These are phyloP conservation scores for Pseudococcus longispinus DNA, from an alignment of 2,888 invertebrate species.

Conservation along the genomic window DNA sequence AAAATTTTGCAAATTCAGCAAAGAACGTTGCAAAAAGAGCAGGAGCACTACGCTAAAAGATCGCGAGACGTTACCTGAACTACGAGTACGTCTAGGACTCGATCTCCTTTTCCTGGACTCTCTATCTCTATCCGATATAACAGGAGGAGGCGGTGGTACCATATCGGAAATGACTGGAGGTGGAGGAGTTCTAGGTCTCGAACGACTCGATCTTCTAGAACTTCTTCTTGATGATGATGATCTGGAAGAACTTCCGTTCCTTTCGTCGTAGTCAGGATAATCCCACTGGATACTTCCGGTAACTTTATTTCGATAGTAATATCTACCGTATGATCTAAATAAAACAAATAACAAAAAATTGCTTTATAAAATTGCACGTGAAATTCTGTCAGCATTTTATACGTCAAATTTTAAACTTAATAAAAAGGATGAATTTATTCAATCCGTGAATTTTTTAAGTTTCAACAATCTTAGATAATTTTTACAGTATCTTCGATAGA, in stretches of 20 bases:
- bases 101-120: slow-evolving; percentile 32
- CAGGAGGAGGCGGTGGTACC: slow-evolving; percentile 51
- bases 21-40: background rate
- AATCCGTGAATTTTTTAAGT: background rate
- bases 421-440: background rate
- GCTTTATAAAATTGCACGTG: background rate
- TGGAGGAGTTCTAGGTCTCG: slow-evolving; percentile 43
- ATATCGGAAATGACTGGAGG: slow-evolving; percentile 40
- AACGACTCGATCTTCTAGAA: background rate
- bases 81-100: background rate
- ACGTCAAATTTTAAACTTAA: background rate
- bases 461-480: slow-evolving; percentile 30
- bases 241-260: background rate
- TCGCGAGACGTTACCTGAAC: background rate
- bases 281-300: slow-evolving; percentile 72
- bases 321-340: slow-evolving; percentile 53
- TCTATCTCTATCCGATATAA: slow-evolving; percentile 33
- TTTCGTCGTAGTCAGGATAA: slow-evolving; percentile 65
- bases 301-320: slow-evolving; percentile 65
- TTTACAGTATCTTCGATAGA: background rate
- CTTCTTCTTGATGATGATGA: background rate
- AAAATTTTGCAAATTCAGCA: background rate
- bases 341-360: slow-evolving; percentile 13
- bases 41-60: background rate
- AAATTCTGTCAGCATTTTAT: background rate